phyloP scores from a whole-genome alignment of 2,797 vertebrate genomes.

The Setipinna tenuifilis region DNA sequence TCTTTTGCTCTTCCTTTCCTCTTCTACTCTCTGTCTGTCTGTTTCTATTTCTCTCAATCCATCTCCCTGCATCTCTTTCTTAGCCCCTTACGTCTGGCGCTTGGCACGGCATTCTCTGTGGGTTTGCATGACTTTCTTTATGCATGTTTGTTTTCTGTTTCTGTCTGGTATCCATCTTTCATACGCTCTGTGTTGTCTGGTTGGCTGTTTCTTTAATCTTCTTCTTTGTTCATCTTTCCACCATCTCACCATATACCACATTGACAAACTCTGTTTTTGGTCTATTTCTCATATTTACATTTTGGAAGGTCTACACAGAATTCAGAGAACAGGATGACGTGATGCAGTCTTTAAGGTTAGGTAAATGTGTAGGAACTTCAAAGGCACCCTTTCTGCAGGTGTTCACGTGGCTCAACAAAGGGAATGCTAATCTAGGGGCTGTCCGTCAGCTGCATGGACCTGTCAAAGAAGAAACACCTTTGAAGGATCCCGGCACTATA shows the following conservation, averaged over 20 bases:
- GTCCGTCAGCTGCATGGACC: slow-evolving; percentile 49
- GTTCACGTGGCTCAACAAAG: slow-evolving; percentile 49
- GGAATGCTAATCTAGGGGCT: slow-evolving; percentile 36
- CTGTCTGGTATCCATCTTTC: slow-evolving; percentile 36
- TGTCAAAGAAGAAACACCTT: slow-evolving; percentile 56
- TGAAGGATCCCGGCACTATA: slow-evolving; percentile 50
- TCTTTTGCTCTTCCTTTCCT: not conserved
- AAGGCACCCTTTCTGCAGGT: slow-evolving; percentile 61
- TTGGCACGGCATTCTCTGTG: not conserved
- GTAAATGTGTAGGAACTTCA: slow-evolving; percentile 57
- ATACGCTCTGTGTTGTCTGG: not conserved
- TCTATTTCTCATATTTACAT: not conserved
- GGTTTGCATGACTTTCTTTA: not conserved
- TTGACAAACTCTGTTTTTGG: slow-evolving; percentile 32
- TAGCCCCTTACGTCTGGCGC: not conserved
- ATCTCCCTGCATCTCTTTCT: slow-evolving; percentile 5
- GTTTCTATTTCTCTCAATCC: slow-evolving; percentile 4
- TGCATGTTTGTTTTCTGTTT: slow-evolving; percentile 24
- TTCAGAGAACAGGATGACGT: slow-evolving; percentile 36
- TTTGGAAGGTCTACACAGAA: slow-evolving; percentile 36
- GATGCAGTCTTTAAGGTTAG: slow-evolving; percentile 47
- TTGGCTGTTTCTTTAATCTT: slow-evolving; percentile 1
- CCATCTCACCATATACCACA: slow-evolving; percentile 20
- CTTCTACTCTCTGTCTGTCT: slow-evolving; percentile 1
- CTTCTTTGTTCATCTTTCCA: not conserved